Base-by-base conservation (phyloP, 2,113 vertebrate species). In the Hyaena hyaena region DNA sequence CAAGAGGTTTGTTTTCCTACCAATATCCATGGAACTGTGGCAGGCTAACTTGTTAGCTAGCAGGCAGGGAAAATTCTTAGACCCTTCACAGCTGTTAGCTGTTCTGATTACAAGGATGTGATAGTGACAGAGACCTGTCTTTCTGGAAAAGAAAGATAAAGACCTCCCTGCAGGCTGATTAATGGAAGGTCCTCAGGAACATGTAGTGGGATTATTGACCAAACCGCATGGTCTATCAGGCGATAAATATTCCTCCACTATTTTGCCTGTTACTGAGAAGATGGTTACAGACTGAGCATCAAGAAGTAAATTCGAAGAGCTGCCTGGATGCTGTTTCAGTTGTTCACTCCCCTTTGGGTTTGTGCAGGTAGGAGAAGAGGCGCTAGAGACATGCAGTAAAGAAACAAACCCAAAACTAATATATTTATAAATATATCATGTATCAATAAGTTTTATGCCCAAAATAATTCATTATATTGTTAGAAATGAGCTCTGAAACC, bases 321-420 rank as follows among this genome's bases (percentile, higher is more conserved):
- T 31, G 8, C 66, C 39, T 45, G 33, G 3, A 48, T 43, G 21
- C 31, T 48, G 55, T 23, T 2, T 10, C 55, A 10, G 1, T 24
- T 61, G 10, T 45, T 85, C 4, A 39, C 2, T 90, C 21, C 71
- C 9, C 10, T 76, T 17, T 73, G 31, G 12, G 7, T 69, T 31
- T 35, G 12, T 15, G 26, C 35, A 4, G 9, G 2, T 43, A 1
- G 21, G 1, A 39, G 43, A 10, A 3, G 7, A 5, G 45, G 17
- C 35, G 11, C 23, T 39, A 28, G 28, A 77, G 48, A 68, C 7
- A 89, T 58, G 0, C 26, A 76, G 8, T 5, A 55, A 50, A 61
- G 8, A 63, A 91, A 68, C 1, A 61, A 91, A 61, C 1, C 6
- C 55, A 39, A 68, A 43, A 17, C n/a, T 12, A 58, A 88, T 28